phyloP scores from a whole-genome alignment of 2,888 invertebrate species.

The Pollenia labialis region DNA sequence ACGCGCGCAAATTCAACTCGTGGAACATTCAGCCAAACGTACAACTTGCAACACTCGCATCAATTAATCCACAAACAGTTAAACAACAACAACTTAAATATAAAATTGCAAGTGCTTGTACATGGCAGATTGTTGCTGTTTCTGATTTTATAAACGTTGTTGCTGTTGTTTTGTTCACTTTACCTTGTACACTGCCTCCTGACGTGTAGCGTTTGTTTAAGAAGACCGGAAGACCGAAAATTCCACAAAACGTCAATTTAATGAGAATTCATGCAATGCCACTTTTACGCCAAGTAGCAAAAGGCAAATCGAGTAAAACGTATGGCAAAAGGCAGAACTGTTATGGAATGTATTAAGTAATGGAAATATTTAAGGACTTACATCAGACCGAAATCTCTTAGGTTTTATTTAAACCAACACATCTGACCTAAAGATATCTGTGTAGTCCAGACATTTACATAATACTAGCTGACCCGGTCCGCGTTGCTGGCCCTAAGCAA shows the following conservation, averaged over 20 bases:
- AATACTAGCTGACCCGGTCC: too few species aligned
- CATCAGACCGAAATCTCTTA: background rate
- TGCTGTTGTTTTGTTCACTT: constrained; percentile 4
- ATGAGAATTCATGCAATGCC: constrained; percentile 75
- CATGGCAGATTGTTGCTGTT: constrained; percentile 35
- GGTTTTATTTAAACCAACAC: too few species aligned
- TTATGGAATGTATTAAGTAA: background rate
- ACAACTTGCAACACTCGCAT: constrained; percentile 58
- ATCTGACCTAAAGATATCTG: too few species aligned
- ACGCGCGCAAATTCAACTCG: constrained; percentile 27
- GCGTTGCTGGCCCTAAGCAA: too few species aligned
- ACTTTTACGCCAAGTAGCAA: constrained; percentile 71
- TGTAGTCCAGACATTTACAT: too few species aligned
- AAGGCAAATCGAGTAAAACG: constrained; percentile 62
- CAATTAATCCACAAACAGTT: constrained; percentile 69
- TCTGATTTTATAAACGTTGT: background rate
- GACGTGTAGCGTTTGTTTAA: constrained; percentile 39
- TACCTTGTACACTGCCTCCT: constrained; percentile 19
- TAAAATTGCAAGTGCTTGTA: constrained; percentile 42
- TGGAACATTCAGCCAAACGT: constrained; percentile 6
- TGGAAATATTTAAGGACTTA: background rate
- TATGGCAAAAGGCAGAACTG: background rate
- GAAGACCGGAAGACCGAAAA: constrained; percentile 76
- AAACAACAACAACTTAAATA: constrained; percentile 20
- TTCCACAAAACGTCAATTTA: constrained; percentile 76